phyloP scores from a whole-genome alignment of 2,113 vertebrate species.

The Rhea americana region DNA sequence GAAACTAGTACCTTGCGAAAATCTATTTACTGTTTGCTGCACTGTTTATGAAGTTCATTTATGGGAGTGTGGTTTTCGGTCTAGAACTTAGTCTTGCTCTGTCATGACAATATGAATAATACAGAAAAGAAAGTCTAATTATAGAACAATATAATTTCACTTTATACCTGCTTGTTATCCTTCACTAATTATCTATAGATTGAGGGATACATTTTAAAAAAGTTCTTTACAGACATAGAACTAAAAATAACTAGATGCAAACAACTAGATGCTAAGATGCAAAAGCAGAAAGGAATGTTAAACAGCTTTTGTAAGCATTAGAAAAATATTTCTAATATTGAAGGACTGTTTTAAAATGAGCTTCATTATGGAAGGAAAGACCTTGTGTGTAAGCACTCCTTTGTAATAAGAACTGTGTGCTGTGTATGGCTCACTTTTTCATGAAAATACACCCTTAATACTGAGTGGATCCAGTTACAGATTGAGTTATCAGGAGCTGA shows the following conservation, averaged over 20 bases:
- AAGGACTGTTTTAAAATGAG: neutral
- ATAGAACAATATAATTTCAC: conserved; percentile 26
- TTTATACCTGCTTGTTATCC: neutral
- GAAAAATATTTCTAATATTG: neutral
- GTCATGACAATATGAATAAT: conserved; percentile 32
- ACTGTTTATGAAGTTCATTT: neutral
- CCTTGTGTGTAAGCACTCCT: neutral
- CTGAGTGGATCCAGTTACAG: neutral
- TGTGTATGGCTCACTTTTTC: neutral
- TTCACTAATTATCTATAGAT: neutral
- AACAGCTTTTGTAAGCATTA: neutral
- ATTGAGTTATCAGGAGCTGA: neutral
- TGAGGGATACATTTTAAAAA: neutral
- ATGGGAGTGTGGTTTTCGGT: conserved; percentile 1
- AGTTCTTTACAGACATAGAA: neutral
- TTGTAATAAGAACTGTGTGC: neutral
- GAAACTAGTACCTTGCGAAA: neutral
- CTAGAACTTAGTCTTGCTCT: conserved; percentile 32
- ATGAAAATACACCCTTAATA: neutral
- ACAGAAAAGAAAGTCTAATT: conserved; percentile 16
- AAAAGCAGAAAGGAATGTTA: neutral
- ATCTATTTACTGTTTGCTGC: neutral
- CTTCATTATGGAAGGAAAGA: neutral
- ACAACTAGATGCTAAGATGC: neutral
- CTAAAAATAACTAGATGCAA: neutral